Conservation (phyloP, 1,140 invertebrate species). For the Leptopilina boulardi region DNA sequence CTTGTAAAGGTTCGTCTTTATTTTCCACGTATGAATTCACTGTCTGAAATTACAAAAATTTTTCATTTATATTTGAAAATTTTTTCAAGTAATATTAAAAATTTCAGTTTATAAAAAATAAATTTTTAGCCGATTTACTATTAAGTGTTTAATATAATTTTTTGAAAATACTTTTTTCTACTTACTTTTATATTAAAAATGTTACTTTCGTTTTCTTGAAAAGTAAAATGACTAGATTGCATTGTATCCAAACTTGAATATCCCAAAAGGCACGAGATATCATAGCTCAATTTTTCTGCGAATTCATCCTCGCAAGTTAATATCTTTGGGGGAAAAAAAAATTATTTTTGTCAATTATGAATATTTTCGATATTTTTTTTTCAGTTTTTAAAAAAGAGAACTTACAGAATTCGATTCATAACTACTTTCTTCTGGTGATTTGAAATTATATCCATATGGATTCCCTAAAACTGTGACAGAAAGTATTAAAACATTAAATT, state of each 20-base stretch:
- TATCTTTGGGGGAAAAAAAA: constrained; percentile 48
- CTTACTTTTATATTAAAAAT: neutral
- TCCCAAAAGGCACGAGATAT: constrained; percentile 64
- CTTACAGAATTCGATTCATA: constrained; percentile 60
- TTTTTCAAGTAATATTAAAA: neutral
- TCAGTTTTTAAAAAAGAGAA: neutral
- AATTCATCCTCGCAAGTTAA: constrained; percentile 61
- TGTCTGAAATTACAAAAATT: constrained; percentile 71
- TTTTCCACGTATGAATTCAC: constrained; percentile 69
- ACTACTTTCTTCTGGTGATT: constrained; percentile 54
- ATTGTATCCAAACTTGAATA: constrained; percentile 60
- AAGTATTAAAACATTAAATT: constrained; percentile 92
- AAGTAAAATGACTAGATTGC: constrained; percentile 53
- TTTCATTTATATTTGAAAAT: constrained; percentile 29
- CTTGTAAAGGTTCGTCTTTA: constrained; percentile 78
- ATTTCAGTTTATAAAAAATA: neutral
- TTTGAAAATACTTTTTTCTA: neutral
- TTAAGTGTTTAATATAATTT: too few species aligned
- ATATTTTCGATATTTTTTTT: neutral
- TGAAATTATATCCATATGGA: constrained; percentile 82
- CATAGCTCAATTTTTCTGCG: constrained; percentile 63
- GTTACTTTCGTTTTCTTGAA: constrained; percentile 45
- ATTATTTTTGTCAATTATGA: neutral
- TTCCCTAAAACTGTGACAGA: constrained; percentile 94
- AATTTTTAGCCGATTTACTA: too few species aligned